Conservation (phyloP, 2,888 invertebrate species). For the Ischnura elegans region DNA sequence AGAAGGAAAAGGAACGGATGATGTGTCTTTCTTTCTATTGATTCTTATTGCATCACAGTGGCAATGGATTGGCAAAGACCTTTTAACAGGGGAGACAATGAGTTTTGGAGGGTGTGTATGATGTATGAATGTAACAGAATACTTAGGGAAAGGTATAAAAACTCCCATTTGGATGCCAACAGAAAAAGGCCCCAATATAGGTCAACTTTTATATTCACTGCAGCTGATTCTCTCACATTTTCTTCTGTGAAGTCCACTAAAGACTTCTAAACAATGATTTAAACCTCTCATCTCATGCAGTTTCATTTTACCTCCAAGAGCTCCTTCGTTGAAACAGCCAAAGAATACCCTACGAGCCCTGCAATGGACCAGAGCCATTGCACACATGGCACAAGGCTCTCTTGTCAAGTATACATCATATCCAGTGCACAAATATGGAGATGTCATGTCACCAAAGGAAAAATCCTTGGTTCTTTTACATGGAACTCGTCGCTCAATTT, state of each 20-base stretch:
- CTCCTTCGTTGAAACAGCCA: constrained; percentile 83
- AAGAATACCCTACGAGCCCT: constrained; percentile 91
- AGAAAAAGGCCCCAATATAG: too few species aligned
- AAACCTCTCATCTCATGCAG: constrained; percentile 88
- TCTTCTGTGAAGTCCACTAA: constrained; percentile 81
- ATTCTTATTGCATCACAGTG: too few species aligned
- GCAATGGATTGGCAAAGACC: too few species aligned
- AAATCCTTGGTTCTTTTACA: constrained; percentile 50
- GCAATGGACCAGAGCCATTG: constrained; percentile 97
- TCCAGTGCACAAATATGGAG: constrained; percentile 89
- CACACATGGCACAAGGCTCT: constrained; percentile 97
- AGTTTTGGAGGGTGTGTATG: too few species aligned
- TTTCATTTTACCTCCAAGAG: constrained; percentile 85
- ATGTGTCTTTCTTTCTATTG: too few species aligned
- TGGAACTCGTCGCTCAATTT: constrained; percentile 79
- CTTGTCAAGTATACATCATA: constrained; percentile 89
- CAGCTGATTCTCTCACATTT: too few species aligned
- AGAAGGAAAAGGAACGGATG: too few species aligned
- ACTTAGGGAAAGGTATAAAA: too few species aligned
- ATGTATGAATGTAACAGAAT: too few species aligned
- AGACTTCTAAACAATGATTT: constrained; percentile 96
- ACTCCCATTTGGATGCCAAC: too few species aligned
- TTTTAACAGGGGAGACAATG: too few species aligned
- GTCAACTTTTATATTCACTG: too few species aligned
- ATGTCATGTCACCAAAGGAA: constrained; percentile 69